Conservation (phyloP, 1,140 invertebrate genomes). For the Neomicropteryx cornuta region DNA sequence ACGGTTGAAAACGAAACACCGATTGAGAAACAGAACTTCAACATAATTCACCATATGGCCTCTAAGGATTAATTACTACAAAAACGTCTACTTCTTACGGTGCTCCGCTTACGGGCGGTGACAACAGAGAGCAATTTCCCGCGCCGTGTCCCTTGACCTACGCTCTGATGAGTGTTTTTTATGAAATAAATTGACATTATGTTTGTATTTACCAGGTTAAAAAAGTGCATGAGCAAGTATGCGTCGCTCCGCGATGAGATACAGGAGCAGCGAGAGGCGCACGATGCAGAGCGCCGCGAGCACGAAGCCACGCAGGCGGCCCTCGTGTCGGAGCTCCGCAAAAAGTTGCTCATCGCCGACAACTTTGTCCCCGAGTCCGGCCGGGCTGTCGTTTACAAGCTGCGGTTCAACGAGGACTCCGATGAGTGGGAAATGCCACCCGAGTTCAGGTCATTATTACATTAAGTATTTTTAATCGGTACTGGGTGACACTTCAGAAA, state of each 20-base stretch:
- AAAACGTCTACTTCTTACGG: too few relatives aligned
- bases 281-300: conserved; percentile 55
- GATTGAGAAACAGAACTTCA: too few relatives aligned
- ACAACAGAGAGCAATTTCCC: too few relatives aligned
- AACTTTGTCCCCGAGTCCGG: conserved; percentile 94
- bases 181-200: conserved; percentile 56
- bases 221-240: conserved; percentile 32
- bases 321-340: conserved; percentile 49
- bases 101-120: too few relatives aligned
- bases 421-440: conserved; percentile 65
- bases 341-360: conserved; percentile 85
- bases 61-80: too few relatives aligned
- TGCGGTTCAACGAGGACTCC: conserved; percentile 78
- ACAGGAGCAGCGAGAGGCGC: conserved; percentile 34
- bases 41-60: too few relatives aligned
- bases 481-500: too few relatives aligned
- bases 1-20: too few relatives aligned
- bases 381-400: conserved; percentile 69
- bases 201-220: conserved; percentile 25
- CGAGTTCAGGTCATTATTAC: conserved; percentile 28
- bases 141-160: conserved; percentile 74
- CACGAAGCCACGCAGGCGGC: conserved; percentile 39
- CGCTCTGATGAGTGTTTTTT: conserved; percentile 68
- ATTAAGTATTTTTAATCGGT: too few relatives aligned
- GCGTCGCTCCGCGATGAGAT: conserved; percentile 31